phyloP scores from a whole-genome alignment of 1,140 invertebrate genomes.

The Cepaea nemoralis region DNA sequence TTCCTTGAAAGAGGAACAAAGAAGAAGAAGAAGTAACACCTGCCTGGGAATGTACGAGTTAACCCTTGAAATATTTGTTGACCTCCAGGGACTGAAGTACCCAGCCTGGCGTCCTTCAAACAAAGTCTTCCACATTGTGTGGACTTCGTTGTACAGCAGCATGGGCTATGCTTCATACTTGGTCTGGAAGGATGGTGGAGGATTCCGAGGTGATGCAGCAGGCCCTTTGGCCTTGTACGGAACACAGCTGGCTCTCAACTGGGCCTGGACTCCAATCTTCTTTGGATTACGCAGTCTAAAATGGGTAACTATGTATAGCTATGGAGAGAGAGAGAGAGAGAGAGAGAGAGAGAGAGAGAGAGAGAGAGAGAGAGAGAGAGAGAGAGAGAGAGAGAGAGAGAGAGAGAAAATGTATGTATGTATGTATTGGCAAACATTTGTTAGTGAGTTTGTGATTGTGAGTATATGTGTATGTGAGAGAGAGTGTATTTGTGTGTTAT shows the following conservation, averaged over 20 bases:
- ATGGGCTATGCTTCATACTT: slow-evolving; percentile 91
- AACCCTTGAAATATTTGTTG: not conserved
- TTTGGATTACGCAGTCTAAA: slow-evolving; percentile 83
- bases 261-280: slow-evolving; percentile 90
- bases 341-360: not conserved
- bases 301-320: slow-evolving; percentile 72
- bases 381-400: not conserved
- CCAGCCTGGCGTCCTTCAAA: slow-evolving; percentile 86
- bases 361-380: not conserved
- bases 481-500: no score
- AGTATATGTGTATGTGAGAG: no score
- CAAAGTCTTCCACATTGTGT: slow-evolving; percentile 84
- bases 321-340: not conserved
- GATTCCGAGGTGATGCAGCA: slow-evolving; percentile 81
- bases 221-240: slow-evolving; percentile 81
- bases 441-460: no score
- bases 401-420: not conserved
- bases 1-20: not conserved
- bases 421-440: no score
- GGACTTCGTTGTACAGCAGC: slow-evolving; percentile 83
- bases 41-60: not conserved
- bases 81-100: slow-evolving; percentile 78
- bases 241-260: slow-evolving; percentile 84
- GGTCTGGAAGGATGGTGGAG: slow-evolving; percentile 83
- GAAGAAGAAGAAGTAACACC: not conserved